A percentile compares a stretch with the other conserved stretches of the same genome.
phyloP scores from a whole-genome alignment of 1,140 invertebrate species.

The Hylaeus anthracinus region DNA sequence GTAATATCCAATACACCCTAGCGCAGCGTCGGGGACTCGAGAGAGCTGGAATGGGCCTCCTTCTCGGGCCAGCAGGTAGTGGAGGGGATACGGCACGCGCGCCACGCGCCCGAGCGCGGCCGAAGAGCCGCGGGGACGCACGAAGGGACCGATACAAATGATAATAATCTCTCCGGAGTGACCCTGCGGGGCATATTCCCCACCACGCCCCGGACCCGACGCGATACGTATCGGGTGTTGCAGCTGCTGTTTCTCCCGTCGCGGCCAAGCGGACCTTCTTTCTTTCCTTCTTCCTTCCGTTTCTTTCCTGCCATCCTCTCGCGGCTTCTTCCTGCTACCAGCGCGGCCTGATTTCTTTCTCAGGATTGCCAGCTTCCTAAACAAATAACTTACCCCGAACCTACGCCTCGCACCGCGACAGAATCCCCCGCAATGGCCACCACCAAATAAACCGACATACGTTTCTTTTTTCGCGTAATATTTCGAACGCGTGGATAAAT shows the following conservation, averaged over 20 bases:
- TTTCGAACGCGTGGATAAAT: too few relatives aligned
- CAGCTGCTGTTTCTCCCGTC: constrained; percentile 77
- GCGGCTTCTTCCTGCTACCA: constrained; percentile 37
- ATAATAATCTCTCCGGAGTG: constrained; percentile 74
- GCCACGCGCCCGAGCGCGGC: constrained; percentile 75
- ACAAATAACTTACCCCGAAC: constrained; percentile 41
- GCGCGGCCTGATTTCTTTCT: constrained; percentile 43
- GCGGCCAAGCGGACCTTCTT: constrained; percentile 64
- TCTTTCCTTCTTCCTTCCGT: constrained; percentile 59
- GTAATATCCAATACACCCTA: constrained; percentile 25
- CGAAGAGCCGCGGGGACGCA: constrained; percentile 57
- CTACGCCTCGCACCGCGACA: neutral
- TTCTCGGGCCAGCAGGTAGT: constrained; percentile 29
- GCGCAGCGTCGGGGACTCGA: constrained; percentile 1
- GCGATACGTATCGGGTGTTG: constrained; percentile 78
- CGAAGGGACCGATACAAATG: constrained; percentile 67
- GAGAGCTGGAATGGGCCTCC: constrained; percentile 7
- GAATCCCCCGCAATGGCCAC: neutral
- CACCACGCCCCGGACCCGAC: constrained; percentile 58
- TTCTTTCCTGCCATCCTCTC: constrained; percentile 22
- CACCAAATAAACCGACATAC: too few relatives aligned
- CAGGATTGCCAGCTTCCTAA: constrained; percentile 50
- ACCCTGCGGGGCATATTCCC: constrained; percentile 72
- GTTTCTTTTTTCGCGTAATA: too few relatives aligned
- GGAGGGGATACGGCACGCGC: constrained; percentile 71